Evolutionary conservation across 1,140 invertebrate species (phyloP).

Genomic region (Cryptotermes secundus): DNA sequence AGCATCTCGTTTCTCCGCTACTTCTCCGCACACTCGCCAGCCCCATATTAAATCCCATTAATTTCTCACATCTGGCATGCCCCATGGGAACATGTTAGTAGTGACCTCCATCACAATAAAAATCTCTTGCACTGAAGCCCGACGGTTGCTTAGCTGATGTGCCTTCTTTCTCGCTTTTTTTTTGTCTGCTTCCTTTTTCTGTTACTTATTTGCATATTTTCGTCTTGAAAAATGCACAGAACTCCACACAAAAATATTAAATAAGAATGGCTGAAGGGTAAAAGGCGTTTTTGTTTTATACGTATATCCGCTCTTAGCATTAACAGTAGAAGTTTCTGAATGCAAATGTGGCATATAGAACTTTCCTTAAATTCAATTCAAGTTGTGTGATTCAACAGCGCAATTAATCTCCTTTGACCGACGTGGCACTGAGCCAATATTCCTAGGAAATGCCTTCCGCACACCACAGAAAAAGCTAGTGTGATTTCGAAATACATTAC

Average conservation of each 20-base stretch:
- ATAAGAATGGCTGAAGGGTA: neutral
- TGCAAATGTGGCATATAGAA: neutral
- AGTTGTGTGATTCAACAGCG: neutral
- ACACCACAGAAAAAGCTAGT: neutral
- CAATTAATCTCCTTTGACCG: neutral
- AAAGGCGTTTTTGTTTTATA: constrained; percentile 17
- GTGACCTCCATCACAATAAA: neutral
- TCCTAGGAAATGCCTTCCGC: neutral
- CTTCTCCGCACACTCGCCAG: neutral
- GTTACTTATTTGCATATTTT: constrained; percentile 18
- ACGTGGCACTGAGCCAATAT: neutral
- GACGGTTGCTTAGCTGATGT: neutral
- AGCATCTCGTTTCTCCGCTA: neutral
- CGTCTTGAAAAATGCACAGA: constrained; percentile 2
- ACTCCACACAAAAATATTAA: constrained; percentile 5
- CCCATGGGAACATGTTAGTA: constrained; percentile 8
- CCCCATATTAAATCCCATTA: constrained; percentile 11
- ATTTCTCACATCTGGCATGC: constrained; percentile 14
- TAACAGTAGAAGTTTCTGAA: neutral
- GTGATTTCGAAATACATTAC: neutral
- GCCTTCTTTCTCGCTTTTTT: neutral
- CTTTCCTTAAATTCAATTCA: neutral
- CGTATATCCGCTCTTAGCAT: neutral
- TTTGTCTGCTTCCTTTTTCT: neutral
- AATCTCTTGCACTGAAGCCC: neutral